phyloP scores from a whole-genome alignment of 2,113 vertebrate genomes.

The Cichladusa arquata region DNA sequence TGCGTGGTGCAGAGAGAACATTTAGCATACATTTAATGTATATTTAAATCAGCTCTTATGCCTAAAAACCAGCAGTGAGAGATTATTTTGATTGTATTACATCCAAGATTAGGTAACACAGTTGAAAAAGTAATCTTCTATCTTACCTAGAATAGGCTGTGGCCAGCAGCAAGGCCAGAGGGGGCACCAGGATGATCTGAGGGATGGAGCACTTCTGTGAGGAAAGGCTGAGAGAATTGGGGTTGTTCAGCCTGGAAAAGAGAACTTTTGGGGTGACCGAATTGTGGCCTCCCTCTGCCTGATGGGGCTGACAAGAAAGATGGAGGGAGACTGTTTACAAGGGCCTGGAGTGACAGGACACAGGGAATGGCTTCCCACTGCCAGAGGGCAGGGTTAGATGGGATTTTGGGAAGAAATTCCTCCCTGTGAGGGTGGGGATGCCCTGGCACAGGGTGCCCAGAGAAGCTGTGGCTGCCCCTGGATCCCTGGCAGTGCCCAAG shows the following conservation, averaged over 20 bases:
- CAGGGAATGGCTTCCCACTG: background rate
- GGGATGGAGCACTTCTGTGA: background rate
- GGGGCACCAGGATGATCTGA: background rate
- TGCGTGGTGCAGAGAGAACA: background rate
- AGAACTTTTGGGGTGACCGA: background rate
- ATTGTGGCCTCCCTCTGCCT: background rate
- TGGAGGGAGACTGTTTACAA: too few species aligned
- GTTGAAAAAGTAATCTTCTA: background rate
- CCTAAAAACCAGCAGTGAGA: background rate
- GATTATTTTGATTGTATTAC: background rate
- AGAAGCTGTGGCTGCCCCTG: background rate
- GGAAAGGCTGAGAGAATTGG: background rate
- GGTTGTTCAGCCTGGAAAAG: background rate
- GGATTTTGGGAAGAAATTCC: background rate
- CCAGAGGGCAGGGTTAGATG: background rate
- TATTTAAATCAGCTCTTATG: background rate
- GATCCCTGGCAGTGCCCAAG: background rate
- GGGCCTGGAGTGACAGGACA: background rate
- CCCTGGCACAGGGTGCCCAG: background rate
- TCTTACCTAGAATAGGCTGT: background rate
- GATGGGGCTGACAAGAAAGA: background rate
- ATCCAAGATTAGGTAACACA: background rate
- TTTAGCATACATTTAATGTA: fast-evolving
- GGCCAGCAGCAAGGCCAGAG: background rate
- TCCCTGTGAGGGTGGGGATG: background rate